Percentiles rank a stretch among this genome's conserved stretches.
Conservation (phyloP, 2,797 vertebrate genomes). For the Ceyx erithaca region DNA sequence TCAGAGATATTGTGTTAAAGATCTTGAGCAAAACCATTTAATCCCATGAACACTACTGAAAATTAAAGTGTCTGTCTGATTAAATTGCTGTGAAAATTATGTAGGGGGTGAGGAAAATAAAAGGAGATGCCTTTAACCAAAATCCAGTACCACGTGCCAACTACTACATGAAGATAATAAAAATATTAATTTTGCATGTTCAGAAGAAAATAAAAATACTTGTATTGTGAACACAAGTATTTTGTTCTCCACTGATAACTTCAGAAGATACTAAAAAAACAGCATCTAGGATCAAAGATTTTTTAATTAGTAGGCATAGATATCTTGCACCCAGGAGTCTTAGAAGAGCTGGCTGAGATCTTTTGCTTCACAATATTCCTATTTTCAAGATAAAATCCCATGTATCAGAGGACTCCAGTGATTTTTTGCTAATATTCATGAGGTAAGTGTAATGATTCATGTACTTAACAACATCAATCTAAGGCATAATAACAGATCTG, state of each 20-base stretch:
- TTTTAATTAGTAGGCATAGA: not conserved
- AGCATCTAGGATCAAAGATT: not conserved
- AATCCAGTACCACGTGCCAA: not conserved
- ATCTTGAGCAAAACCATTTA: not conserved
- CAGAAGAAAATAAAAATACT: not conserved
- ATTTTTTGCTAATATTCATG: not conserved
- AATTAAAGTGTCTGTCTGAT: not conserved
- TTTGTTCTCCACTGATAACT: not conserved
- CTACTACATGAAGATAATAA: not conserved
- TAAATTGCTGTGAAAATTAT: not conserved
- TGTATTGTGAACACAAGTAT: fast-evolving
- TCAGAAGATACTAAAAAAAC: not conserved
- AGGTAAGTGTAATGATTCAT: not conserved
- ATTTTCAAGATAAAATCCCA: not conserved
- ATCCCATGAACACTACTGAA: not conserved
- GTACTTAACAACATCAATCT: not conserved
- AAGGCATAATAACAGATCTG: not conserved
- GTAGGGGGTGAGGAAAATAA: not conserved
- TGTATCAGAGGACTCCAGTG: not conserved
- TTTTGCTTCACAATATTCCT: not conserved
- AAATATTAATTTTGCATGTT: not conserved
- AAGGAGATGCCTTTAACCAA: not conserved
- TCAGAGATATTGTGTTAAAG: not conserved
- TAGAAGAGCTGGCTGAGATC: not conserved
- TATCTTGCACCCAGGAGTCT: not conserved